Evolutionary conservation across 2,113 vertebrate species (phyloP).

Genomic region (Brienomyrus brachyistius): DNA sequence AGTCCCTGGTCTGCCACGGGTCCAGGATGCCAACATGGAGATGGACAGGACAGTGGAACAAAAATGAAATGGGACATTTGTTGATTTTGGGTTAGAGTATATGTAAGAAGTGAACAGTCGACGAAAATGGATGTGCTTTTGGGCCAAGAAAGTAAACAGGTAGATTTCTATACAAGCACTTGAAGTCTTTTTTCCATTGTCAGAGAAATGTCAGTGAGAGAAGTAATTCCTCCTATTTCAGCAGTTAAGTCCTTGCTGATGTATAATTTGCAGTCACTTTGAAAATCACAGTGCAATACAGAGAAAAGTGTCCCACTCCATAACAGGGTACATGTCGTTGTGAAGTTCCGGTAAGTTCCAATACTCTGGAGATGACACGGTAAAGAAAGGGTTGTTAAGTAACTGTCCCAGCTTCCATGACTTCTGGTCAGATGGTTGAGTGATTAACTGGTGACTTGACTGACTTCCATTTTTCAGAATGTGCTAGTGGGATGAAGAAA

Average conservation of each 20-base stretch:
- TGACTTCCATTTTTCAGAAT: neutral
- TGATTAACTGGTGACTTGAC: neutral
- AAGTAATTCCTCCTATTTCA: slow-evolving; percentile 6
- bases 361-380: neutral
- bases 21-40: neutral
- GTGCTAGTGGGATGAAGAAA: neutral
- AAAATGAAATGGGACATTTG: neutral
- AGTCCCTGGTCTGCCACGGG: neutral
- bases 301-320: neutral
- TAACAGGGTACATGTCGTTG: neutral
- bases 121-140: neutral
- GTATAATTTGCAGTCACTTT: slow-evolving; percentile 3
- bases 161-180: neutral
- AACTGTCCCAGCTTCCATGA: neutral
- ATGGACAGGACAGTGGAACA: neutral
- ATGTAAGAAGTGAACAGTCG: neutral
- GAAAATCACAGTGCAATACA: neutral
- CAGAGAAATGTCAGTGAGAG: slow-evolving; percentile 9
- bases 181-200: neutral
- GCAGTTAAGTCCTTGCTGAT: neutral
- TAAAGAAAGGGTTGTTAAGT: neutral
- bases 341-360: neutral
- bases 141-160: neutral
- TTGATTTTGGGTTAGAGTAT: neutral
- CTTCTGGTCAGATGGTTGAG: neutral